phyloP scores from a whole-genome alignment of 2,888 invertebrate species.

The Nomada lathburiana region DNA sequence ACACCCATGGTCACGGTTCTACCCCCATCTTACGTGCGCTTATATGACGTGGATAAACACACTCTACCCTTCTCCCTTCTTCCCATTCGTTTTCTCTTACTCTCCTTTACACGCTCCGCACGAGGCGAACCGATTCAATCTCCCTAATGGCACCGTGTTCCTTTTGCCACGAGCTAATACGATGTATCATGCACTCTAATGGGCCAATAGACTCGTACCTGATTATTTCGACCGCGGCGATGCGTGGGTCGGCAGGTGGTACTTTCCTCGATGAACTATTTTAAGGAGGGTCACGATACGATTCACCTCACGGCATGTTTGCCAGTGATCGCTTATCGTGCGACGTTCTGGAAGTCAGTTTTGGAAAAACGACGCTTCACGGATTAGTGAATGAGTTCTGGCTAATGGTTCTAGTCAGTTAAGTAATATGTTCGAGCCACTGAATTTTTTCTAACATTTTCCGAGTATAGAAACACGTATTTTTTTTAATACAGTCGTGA shows the following conservation, averaged over 20 bases:
- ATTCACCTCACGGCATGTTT: constrained; percentile 19
- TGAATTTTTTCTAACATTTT: no score
- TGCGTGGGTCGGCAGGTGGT: constrained; percentile 73
- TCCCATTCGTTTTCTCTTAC: constrained; percentile 9
- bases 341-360: neutral
- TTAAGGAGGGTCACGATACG: constrained; percentile 57
- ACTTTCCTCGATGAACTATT: constrained; percentile 57
- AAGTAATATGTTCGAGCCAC: neutral
- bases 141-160: constrained; percentile 77
- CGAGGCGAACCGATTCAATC: constrained; percentile 76
- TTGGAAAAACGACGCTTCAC: neutral
- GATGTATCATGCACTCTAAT: constrained; percentile 80
- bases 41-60: constrained; percentile 69
- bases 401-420: neutral
- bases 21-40: constrained; percentile 72
- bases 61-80: constrained; percentile 50
- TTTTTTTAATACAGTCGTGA: no score
- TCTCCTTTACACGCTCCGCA: constrained; percentile 47
- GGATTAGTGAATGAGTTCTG: constrained; percentile 6
- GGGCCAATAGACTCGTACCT: constrained; percentile 74
- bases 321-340: constrained; percentile 34
- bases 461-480: no score
- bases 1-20: constrained; percentile 68
- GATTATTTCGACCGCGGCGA: constrained; percentile 70
- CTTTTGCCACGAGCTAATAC: constrained; percentile 75